Evolutionary conservation across 64 coral and sea anemone species (phyloP), one percentile per base, ranked within the genome.

Genomic region (Stichodactyla mertensii): DNA sequence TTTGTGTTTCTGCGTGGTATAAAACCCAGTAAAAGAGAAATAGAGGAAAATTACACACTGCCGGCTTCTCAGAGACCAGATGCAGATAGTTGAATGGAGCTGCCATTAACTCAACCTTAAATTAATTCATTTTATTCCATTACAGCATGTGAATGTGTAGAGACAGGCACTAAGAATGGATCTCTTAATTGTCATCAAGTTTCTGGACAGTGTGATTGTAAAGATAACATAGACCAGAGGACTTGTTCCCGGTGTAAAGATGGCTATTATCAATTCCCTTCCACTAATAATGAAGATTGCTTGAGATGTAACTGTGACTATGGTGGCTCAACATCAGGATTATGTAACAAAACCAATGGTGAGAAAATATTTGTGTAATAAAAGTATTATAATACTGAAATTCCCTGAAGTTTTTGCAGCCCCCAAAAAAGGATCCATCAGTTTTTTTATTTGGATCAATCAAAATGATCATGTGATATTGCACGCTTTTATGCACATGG

Each of bases 321-420:
- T 95, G 97, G 97, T 83, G 97, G 97, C 12, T 94, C 83, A 77
- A n/a, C 88, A 51, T 15, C 58, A 53, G 82, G 82, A 51, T 92
- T 99, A 52, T 99, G 97, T 84, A 92, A 93, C 64, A 99, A 99
- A 86, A 57, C 78, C 15, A 88, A 86, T 88, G 95, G 95, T 97
- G 78, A 77, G 91, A 58, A 58, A 58, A 58, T 15, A 58, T 58
- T 58, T 15, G 9, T 62, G 19, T 22, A n/a, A 22, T 66, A 59
- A 10, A 1, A 66, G 0, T 22, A n/a, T n/a, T 66, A 2, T 45
- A 45, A 45, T 45, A 45, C 36, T 45, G n/a, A 4, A 45, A 45
- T 45, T 45, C 36, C 36, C 36, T 45, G 36, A 45, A 45, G 1
- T 45, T 1, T 45, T 4, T 1, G 36, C 36, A 45, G 36, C 36